These are phyloP conservation scores for Syrista parreyssii DNA, from an alignment of 2,888 invertebrate genomes.

Conservation along the genomic window DNA sequence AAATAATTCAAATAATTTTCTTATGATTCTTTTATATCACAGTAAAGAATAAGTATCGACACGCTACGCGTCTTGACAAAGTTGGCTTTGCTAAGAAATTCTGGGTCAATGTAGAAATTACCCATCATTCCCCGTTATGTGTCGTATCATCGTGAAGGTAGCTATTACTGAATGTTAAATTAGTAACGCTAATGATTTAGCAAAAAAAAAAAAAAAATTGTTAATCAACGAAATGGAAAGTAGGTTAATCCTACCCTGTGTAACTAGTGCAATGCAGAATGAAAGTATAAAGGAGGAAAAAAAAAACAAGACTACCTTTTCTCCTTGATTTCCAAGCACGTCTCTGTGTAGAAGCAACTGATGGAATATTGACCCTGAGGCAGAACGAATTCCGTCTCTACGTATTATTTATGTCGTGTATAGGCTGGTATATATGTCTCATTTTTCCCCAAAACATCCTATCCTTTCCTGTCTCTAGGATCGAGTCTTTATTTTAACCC, in stretches of 20 bases:
- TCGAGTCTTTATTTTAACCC: background rate
- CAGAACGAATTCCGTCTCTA: constrained; percentile 8
- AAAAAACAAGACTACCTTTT: background rate
- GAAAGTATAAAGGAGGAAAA: background rate
- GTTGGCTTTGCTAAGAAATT: background rate
- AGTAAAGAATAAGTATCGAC: background rate
- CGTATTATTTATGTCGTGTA: constrained; percentile 32
- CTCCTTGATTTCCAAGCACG: constrained; percentile 18
- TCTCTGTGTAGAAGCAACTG: constrained; percentile 14
- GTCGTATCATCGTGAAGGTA: background rate
- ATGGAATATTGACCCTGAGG: constrained; percentile 25
- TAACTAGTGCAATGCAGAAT: background rate
- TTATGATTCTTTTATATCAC: background rate
- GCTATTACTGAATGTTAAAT: background rate
- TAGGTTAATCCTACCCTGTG: background rate
- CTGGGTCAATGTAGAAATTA: background rate
- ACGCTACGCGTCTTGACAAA: background rate
- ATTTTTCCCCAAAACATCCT: background rate
- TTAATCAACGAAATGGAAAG: background rate
- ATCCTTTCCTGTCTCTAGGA: background rate
- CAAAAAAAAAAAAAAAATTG: background rate
- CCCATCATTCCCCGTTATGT: background rate
- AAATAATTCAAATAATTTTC: background rate
- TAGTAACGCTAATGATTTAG: background rate
- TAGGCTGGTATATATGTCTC: background rate